Evolutionary conservation across 2,888 invertebrate genomes (phyloP).

Genomic region (Alloscopus bannaensis): DNA sequence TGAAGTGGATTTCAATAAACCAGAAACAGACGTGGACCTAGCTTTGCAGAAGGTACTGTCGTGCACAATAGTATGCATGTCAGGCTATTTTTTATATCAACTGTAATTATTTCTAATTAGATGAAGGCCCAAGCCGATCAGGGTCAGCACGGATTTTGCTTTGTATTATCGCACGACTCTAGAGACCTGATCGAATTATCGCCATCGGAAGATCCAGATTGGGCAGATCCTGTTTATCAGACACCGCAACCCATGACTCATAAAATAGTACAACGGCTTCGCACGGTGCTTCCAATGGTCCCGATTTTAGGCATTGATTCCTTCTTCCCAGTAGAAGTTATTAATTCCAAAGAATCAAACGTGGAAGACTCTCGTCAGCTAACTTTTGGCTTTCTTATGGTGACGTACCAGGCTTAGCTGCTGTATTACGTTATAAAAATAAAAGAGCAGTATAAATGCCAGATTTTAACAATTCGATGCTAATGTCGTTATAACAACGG

Average conservation of each 20-base stretch:
- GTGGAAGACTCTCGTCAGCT: background rate
- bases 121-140: constrained; percentile 24
- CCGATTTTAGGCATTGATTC: constrained; percentile 23
- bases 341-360: background rate
- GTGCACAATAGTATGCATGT: background rate
- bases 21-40: background rate
- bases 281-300: constrained; percentile 1
- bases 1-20: constrained; percentile 18
- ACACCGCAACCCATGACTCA: background rate
- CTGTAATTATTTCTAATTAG: constrained; percentile 7
- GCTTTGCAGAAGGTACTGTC: background rate
- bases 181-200: background rate
- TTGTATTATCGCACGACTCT: constrained; percentile 4
- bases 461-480: too few relatives aligned
- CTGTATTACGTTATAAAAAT: too few relatives aligned
- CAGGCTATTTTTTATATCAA: background rate
- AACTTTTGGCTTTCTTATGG: constrained; percentile 4
- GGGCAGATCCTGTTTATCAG: background rate
- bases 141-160: constrained; percentile 6
- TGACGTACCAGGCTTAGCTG: background rate
- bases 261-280: background rate
- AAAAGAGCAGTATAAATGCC: too few relatives aligned
- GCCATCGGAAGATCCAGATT: background rate
- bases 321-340: background rate
- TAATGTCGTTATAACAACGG: too few relatives aligned